These are phyloP conservation scores for Amphilophus citrinellus DNA, from an alignment of 2,113 vertebrate genomes.

Conservation along the genomic window DNA sequence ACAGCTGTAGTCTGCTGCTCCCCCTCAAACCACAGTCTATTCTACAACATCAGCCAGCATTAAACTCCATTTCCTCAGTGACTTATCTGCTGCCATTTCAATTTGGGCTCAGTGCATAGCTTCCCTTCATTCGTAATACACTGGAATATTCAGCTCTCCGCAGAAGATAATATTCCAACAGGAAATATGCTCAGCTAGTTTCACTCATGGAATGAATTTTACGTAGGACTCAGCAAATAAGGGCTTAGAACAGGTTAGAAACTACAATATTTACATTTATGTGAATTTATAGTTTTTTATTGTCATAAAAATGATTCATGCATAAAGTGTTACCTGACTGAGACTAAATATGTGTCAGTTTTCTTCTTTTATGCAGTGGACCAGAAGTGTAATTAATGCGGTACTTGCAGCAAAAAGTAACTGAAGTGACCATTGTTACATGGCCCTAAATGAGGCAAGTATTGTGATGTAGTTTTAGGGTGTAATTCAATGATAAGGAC, in stretches of 20 bases:
- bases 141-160: conserved; percentile 50
- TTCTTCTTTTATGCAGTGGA: not conserved
- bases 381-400: conserved; percentile 31
- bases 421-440: conserved; percentile 48
- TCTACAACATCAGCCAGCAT: conserved; percentile 61
- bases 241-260: conserved; percentile 15
- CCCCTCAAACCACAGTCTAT: conserved; percentile 45
- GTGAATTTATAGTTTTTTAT: not conserved
- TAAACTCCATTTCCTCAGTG: conserved; percentile 72
- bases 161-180: conserved; percentile 42
- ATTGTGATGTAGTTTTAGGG: conserved; percentile 39
- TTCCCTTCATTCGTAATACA: conserved; percentile 57
- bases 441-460: conserved; percentile 28
- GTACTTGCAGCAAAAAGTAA: conserved; percentile 43
- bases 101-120: conserved; percentile 68
- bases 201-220: conserved; percentile 20
- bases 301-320: not conserved
- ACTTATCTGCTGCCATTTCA: conserved; percentile 75
- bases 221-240: conserved; percentile 3
- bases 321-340: not conserved
- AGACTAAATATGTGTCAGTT: not conserved
- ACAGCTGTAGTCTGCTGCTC: conserved; percentile 34
- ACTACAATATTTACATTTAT: conserved; percentile 17
- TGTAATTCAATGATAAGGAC: conserved; percentile 55
- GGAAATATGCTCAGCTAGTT: conserved; percentile 35